A percentile compares a stretch with the other conserved stretches of the same genome.
These are phyloP conservation scores for Pipistrellus kuhlii DNA, from an alignment of 2,797 vertebrate genomes.

Conservation along the genomic window DNA sequence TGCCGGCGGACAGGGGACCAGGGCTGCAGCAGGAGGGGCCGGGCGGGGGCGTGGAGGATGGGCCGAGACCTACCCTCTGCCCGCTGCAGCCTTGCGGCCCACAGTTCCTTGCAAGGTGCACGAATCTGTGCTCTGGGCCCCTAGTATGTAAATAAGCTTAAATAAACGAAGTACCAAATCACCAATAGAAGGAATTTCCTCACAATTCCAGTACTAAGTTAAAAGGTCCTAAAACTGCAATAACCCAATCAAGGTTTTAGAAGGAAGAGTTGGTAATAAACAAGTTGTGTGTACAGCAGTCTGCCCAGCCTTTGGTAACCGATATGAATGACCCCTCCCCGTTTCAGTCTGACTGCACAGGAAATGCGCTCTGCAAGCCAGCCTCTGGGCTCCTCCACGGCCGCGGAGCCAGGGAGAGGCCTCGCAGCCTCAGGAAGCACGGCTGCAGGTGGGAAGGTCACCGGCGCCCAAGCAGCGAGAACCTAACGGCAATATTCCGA, in stretches of 20 bases:
- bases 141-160: background rate
- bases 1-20: no score
- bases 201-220: constrained; percentile 13
- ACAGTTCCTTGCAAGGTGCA: no score
- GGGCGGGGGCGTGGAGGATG: no score
- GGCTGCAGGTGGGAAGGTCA: background rate
- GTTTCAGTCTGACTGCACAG: constrained; percentile 72
- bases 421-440: constrained; percentile 54
- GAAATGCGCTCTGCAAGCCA: constrained; percentile 78
- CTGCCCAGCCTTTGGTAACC: constrained; percentile 70
- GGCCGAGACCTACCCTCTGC: no score
- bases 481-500: background rate
- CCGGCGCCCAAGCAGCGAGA: background rate
- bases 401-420: no score
- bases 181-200: constrained; percentile 38
- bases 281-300: constrained; percentile 51
- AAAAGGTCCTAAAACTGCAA: constrained; percentile 37
- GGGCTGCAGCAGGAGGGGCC: no score
- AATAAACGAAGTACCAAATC: background rate
- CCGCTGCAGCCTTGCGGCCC: no score
- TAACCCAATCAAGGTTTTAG: constrained; percentile 21
- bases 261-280: constrained; percentile 40
- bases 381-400: constrained; percentile 28
- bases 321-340: constrained; percentile 70
- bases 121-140: no score